These are phyloP conservation scores for Orussus abietinus DNA, from an alignment of 1,140 invertebrate genomes.

Conservation along the genomic window DNA sequence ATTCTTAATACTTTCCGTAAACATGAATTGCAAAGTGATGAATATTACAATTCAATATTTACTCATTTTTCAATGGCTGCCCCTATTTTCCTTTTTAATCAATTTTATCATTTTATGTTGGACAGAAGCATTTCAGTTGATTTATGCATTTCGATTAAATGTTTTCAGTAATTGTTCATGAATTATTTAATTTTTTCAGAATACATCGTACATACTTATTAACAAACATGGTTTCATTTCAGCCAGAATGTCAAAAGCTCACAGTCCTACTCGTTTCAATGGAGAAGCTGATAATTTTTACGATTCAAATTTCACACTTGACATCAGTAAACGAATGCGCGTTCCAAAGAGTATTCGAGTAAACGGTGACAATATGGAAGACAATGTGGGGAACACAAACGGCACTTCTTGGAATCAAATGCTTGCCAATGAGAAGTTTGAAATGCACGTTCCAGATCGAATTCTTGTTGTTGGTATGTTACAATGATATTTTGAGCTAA, in stretches of 20 bases:
- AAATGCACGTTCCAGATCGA: slow-evolving; percentile 88
- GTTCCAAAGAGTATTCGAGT: slow-evolving; percentile 75
- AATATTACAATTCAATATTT: too few species aligned
- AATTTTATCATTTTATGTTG: too few species aligned
- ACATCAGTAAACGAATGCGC: slow-evolving; percentile 74
- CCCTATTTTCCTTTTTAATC: too few species aligned
- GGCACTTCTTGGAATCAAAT: slow-evolving; percentile 62
- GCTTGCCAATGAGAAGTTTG: slow-evolving; percentile 63
- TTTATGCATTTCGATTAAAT: too few species aligned
- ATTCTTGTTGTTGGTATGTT: slow-evolving; percentile 74
- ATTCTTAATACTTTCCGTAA: too few species aligned
- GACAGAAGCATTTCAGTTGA: too few species aligned
- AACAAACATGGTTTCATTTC: too few species aligned
- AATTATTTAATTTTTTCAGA: too few species aligned
- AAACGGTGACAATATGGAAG: slow-evolving; percentile 64
- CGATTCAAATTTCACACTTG: slow-evolving; percentile 68
- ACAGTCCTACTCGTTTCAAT: slow-evolving; percentile 60
- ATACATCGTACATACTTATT: too few species aligned
- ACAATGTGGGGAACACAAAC: slow-evolving; percentile 57
- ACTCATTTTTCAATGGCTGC: too few species aligned
- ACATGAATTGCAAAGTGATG: too few species aligned
- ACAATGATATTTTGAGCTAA: slow-evolving; percentile 9
- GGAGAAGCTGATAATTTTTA: slow-evolving; percentile 63
- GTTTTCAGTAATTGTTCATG: too few species aligned
- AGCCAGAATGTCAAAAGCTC: slow-evolving; percentile 56